phyloP scores from a whole-genome alignment of 2,888 invertebrate genomes.

The Sisyra terminalis region DNA sequence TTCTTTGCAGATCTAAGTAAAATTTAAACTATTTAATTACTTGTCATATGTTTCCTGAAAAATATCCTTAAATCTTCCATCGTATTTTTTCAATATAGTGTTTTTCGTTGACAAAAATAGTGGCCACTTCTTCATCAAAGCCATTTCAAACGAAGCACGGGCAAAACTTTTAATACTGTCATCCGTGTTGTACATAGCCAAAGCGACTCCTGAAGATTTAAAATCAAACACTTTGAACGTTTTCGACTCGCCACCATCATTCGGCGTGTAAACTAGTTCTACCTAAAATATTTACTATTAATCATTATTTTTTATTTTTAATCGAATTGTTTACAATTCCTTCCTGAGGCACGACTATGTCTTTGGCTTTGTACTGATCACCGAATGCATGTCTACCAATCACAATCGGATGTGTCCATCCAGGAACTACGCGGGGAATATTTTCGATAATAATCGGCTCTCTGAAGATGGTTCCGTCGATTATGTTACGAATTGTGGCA shows the following conservation, averaged over 20 bases:
- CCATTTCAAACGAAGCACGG: slow-evolving; percentile 77
- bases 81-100: slow-evolving; percentile 76
- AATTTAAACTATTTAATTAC: slow-evolving; percentile 26
- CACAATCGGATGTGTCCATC: slow-evolving; percentile 72
- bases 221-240: slow-evolving; percentile 49
- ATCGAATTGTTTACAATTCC: slow-evolving; percentile 38
- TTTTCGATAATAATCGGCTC: slow-evolving; percentile 82
- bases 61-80: slow-evolving; percentile 83
- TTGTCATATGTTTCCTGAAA: slow-evolving; percentile 76
- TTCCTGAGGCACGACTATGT: slow-evolving; percentile 52
- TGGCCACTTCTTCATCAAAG: slow-evolving; percentile 71
- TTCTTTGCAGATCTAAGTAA: neutral
- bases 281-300: slow-evolving; percentile 28
- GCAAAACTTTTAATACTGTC: slow-evolving; percentile 73
- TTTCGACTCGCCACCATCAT: slow-evolving; percentile 41
- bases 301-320: neutral
- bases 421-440: slow-evolving; percentile 72
- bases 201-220: slow-evolving; percentile 56
- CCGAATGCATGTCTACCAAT: slow-evolving; percentile 85
- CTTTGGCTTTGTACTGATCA: slow-evolving; percentile 81
- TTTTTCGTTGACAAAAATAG: slow-evolving; percentile 85
- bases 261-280: slow-evolving; percentile 53
- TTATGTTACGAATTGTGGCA: slow-evolving; percentile 80
- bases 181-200: slow-evolving; percentile 86
- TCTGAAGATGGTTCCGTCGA: slow-evolving; percentile 83